These are phyloP conservation scores for Ypsolopha scabrella DNA, from an alignment of 2,888 invertebrate species.

Conservation along the genomic window DNA sequence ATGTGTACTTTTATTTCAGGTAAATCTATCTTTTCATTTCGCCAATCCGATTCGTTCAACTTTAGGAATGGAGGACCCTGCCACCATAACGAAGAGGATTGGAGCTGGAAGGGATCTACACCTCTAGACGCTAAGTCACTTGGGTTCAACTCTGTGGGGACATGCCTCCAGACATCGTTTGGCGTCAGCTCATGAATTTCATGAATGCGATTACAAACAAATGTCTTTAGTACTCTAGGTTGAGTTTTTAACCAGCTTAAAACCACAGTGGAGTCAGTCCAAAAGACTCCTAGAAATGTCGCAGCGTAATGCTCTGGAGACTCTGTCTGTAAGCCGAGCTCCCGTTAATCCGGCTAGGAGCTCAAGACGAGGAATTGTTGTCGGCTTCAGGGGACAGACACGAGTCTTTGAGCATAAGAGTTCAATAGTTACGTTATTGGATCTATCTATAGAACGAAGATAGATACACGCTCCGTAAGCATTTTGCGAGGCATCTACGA, in stretches of 20 bases:
- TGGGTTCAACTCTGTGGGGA: conserved; percentile 1
- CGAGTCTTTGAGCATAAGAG: background rate
- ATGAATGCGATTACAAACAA: background rate
- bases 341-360: no score
- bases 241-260: conserved; percentile 1
- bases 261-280: conserved; percentile 3
- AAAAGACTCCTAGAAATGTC: background rate
- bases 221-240: background rate
- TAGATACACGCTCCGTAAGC: conserved; percentile 1
- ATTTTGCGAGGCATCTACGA: background rate
- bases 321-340: background rate
- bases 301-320: background rate
- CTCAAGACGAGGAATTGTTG: no score
- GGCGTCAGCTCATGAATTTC: background rate
- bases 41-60: background rate
- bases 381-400: background rate
- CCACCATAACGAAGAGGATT: background rate
- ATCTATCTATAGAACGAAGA: background rate
- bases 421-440: background rate
- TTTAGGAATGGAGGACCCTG: background rate
- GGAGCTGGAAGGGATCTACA: background rate
- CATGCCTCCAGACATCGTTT: background rate
- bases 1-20: background rate
- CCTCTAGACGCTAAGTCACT: conserved; percentile 3
- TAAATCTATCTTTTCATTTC: background rate